phyloP scores from a whole-genome alignment of 37 sponge, comb jelly and placozoan genomes.

The Spongilla lacustris region DNA sequence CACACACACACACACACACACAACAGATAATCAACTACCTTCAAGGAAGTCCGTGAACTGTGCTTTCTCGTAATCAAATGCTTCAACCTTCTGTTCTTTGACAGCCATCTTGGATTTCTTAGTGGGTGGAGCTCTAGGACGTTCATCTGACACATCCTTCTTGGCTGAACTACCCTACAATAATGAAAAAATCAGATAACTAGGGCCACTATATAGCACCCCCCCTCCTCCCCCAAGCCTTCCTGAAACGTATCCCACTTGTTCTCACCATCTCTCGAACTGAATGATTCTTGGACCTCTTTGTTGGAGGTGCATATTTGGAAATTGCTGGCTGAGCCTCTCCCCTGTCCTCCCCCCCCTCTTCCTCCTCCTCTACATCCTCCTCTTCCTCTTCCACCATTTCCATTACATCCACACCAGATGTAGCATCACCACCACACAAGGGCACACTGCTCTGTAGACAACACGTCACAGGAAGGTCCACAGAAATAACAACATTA shows the following conservation, averaged over 20 bases:
- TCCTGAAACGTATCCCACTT: neutral
- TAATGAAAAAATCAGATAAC: neutral
- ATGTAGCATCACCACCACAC: neutral
- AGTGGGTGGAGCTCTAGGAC: neutral
- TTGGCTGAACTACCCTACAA: neutral
- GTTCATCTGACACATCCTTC: slow-evolving; percentile 3
- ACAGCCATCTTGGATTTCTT: neutral
- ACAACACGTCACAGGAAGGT: neutral
- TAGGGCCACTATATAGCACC: neutral
- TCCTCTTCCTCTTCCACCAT: neutral
- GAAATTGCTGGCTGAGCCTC: neutral
- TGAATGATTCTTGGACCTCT: neutral
- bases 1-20: neutral
- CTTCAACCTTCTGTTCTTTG: neutral
- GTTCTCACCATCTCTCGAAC: neutral
- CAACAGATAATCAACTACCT: neutral
- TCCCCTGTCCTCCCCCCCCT: neutral
- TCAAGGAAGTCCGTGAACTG: slow-evolving; percentile 31
- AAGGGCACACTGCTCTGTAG: neutral
- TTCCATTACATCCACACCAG: neutral
- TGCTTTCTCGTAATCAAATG: slow-evolving; percentile 32
- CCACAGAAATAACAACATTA: neutral
- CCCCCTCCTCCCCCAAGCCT: neutral
- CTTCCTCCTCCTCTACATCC: neutral
- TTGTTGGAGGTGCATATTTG: neutral